Evolutionary conservation across 2,113 vertebrate species (phyloP).

Genomic region (Callipepla californica): DNA sequence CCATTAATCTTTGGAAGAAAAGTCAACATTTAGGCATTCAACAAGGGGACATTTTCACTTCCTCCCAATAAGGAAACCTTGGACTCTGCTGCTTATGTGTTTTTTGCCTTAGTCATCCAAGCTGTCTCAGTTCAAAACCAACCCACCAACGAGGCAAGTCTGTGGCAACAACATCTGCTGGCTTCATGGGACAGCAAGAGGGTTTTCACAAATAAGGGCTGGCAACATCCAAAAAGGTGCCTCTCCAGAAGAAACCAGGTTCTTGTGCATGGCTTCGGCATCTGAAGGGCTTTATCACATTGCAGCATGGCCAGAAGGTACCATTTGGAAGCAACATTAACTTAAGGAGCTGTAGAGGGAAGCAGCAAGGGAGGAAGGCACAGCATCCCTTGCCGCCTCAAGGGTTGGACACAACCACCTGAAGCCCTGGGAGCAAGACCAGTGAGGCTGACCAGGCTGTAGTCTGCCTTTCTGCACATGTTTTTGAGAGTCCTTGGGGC

Average conservation of each 20-base stretch:
- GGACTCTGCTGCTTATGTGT: neutral
- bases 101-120: slow-evolving; percentile 73
- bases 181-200: slow-evolving; percentile 5
- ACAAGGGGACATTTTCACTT: slow-evolving; percentile 18
- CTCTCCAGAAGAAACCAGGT: accelerated
- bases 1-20: neutral
- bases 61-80: slow-evolving; percentile 22
- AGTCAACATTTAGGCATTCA: neutral
- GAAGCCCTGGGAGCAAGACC: neutral
- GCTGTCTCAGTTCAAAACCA: slow-evolving; percentile 38
- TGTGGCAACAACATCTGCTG: slow-evolving; percentile 33
- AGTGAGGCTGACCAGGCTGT: accelerated
- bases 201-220: neutral
- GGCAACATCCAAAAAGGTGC: neutral
- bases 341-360: neutral
- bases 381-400: neutral
- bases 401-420: neutral
- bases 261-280: neutral
- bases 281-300: neutral
- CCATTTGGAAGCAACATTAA: neutral
- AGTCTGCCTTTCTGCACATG: accelerated
- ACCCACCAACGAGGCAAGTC: slow-evolving; percentile 24
- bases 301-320: neutral
- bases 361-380: neutral
- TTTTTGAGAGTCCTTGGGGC: neutral